Base-by-base conservation (phyloP, 1,140 invertebrate genomes). In the Drosophila orena region DNA sequence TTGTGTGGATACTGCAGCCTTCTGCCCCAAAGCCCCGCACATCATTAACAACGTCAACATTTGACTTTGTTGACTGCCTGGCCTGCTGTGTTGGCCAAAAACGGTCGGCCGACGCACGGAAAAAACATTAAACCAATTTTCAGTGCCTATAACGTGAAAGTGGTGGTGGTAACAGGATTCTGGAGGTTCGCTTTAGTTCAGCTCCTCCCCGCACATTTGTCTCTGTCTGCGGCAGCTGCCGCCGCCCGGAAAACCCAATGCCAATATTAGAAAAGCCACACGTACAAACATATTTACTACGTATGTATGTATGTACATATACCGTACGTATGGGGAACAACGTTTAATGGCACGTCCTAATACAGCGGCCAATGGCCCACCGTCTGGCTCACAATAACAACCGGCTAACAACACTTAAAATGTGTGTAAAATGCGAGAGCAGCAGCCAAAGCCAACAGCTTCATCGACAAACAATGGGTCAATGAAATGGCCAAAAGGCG, bases 1-100 rank as follows among this genome's bases (percentile, higher is more conserved):
- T 61, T 49, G 20, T 43, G 55, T 37, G 27, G 22, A 40, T 37
- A 42, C 37, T 34, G 20, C 14, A 37, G 30, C 22, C 42, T 27
- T 59, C 54, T 59, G 24, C 54, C 34, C 24, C 4, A 8, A 11
- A 11, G 4, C 37, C 59, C 73, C 73, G 74, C 78, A 86, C 81
- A 85, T 85, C 81, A 85, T 85, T 85, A 85, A 85, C 81, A 85
- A 86, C 78, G 81, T 86, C 81, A 86, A 85, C 83, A 85, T 86
- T 85, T 86, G 81, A 85, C 81, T 85, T 81, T 85, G 81, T 70
- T 81, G 83, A 88, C 78, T 77, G 77, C 62, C 71, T 73, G 61
- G 77, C 62, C 71, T 73, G 61, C 61, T 84, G 79, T 74, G 74
- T 68, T 83, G 57, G 79, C 79, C 79, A 44, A 65, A 68, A 77